Evolutionary conservation across 2,888 invertebrate species (phyloP), one percentile per base, ranked within the genome.

Genomic region (Hemistola chrysoprasaria): DNA sequence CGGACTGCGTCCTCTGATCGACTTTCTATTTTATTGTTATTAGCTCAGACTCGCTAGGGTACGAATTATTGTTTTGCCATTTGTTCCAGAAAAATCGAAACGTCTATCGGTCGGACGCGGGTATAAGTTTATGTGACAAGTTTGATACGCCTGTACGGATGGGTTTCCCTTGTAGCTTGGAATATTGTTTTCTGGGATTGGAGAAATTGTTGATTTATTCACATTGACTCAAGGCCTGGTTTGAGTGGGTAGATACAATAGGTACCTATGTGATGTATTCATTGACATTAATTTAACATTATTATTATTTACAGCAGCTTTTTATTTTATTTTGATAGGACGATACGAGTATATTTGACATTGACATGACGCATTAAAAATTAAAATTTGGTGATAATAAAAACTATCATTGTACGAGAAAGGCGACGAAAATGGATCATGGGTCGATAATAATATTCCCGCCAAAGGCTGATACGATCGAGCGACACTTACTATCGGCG

Each of bases 1-100:
- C 85, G 66, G 65, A 75, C n/a, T n/a, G n/a, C 65, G 71, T 66
- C 72, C 48, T 74, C 78, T 75, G 80, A 81, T 81, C 81, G 85
- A 78, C 80, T 81, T 78, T 84, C 87, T 86, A 84, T 86, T 88
- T 88, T 88, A 88, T 88, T 88, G 87, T 88, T 88, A 88, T 88
- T 85, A 87, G 78, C 72, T 78, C 73, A 71, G 75, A 64, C 75
- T 74, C 74, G 69, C 65, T 79, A 85, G 87, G 87, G 87, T 86
- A 83, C 82, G 80, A 86, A 74, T 84, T 86, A 88, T 88, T 84
- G 87, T 87, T 85, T 80, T 78, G 80, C 80, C 84, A 83, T 85
- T 86, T 85, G 82, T 81, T 67, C 70, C 64, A 70, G 66, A 79
- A 82, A 77, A 76, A 78, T 75, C 70, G 68, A 70, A 67, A 65